Base-by-base conservation (phyloP, 2,888 invertebrate genomes). In the Plutella xylostella region DNA sequence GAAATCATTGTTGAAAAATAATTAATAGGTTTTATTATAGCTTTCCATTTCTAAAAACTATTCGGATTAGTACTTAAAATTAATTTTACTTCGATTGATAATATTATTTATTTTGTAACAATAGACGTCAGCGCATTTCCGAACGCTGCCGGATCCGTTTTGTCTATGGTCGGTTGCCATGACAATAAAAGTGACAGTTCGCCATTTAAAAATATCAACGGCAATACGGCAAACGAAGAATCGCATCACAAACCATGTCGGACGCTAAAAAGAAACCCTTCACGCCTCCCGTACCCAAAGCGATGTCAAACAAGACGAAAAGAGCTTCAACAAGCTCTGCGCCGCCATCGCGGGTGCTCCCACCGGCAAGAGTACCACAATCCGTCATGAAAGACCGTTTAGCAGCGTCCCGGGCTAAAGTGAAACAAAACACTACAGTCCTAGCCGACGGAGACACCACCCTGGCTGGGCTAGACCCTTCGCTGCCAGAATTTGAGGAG, bases 221-320 rank as follows among this genome's bases (percentile, higher is more conserved):
- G 7, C 28, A 28, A n/a, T n/a, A 9, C 9, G 25, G 11, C 28
- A 28, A 4, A 12, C 28, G n/a, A 6, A 22, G 3, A 28, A 28
- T 12, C 28, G 4, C 9, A 28, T 6, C 6, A 28, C n/a, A 37
- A 37, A 20, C 20, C 18, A 37, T 73, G 73, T 55, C 69, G 41
- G 76, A 77, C 54, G 77, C 69, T 68, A 52, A 40, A 18, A 40
- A 58, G 7, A 73, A 68, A 56, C 51, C 46, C 5, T 65, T 71
- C 35, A 56, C 59, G 2, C 55, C 55, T 4, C 64, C 68, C 1
- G 30, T 57, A 3, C 49, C 63, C 2, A 73, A 62, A 56, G 47
- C 52, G 1, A 14, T 20, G 9, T 6, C 59, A n/a, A n/a, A n/a
- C 3, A 68, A 66, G 56, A 42, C 52, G 0, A 71, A 64, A 49